Percentiles rank a stretch among this genome's conserved stretches.
phyloP scores from a whole-genome alignment of 2,113 vertebrate species.

The Amazona vittata region DNA sequence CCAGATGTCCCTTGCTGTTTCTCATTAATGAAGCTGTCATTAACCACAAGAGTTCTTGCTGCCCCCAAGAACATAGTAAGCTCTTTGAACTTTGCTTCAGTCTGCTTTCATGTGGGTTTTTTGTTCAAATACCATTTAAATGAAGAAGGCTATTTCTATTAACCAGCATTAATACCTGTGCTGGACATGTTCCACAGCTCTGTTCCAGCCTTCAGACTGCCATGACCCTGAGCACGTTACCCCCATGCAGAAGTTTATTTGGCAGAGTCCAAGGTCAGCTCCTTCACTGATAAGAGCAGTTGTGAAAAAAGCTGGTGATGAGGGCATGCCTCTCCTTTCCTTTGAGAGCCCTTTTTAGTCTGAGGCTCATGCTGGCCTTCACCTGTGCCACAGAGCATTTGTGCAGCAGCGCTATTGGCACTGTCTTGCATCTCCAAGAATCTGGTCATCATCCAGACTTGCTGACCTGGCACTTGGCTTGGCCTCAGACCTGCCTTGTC shows the following conservation, averaged over 20 bases:
- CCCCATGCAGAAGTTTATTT: not conserved
- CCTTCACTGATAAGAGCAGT: not conserved
- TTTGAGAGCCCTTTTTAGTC: not conserved
- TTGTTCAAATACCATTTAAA: not conserved
- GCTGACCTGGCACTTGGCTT: not conserved
- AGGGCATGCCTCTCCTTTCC: not conserved
- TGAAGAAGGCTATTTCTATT: not conserved
- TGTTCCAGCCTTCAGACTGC: not conserved
- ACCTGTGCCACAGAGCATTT: not conserved
- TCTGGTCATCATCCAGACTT: not conserved
- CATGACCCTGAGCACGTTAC: not conserved
- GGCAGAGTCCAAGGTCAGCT: conserved; percentile 12
- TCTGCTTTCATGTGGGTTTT: not conserved
- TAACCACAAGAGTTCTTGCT: not conserved
- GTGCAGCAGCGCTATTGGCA: not conserved
- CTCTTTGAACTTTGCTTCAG: not conserved
- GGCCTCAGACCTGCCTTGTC: fast-evolving
- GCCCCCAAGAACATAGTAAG: not conserved
- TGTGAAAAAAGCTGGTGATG: not conserved
- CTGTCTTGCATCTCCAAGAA: fast-evolving
- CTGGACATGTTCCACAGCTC: not conserved
- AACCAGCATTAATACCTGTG: not conserved
- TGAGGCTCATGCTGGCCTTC: fast-evolving
- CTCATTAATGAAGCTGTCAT: not conserved
- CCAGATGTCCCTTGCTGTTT: not conserved